phyloP scores from a whole-genome alignment of 2,888 invertebrate genomes.

The Dorcus parallelipipedus region DNA sequence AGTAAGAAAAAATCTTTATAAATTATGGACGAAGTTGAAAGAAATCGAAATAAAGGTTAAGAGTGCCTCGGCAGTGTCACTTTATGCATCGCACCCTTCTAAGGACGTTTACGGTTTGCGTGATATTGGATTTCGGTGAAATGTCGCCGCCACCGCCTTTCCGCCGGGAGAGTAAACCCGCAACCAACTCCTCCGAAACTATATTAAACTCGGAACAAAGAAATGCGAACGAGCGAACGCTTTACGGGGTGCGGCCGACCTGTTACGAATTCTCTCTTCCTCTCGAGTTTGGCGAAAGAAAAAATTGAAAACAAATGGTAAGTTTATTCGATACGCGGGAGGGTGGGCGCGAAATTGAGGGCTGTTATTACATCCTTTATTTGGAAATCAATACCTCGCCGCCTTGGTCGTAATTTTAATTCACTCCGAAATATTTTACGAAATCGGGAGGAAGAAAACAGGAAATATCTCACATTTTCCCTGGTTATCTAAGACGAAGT shows the following conservation, averaged over 20 bases:
- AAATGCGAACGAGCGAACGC: constrained; percentile 8
- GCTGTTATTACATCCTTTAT: no score
- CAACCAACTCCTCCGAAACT: constrained; percentile 27
- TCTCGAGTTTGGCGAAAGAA: neutral
- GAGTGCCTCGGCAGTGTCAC: constrained; percentile 25
- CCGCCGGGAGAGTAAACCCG: constrained; percentile 25
- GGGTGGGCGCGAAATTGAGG: no score
- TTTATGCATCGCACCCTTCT: constrained; percentile 29
- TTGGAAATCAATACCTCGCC: no score
- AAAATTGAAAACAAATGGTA: no score
- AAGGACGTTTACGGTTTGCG: constrained; percentile 31
- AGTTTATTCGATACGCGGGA: no score
- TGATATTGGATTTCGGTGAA: constrained; percentile 33
- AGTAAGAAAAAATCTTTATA: constrained; percentile 18
- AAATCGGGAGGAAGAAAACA: no score
- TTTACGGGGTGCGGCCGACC: neutral
- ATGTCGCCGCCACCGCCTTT: constrained; percentile 25
- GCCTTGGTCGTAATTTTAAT: no score
- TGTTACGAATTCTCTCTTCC: constrained; percentile 14
- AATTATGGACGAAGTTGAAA: constrained; percentile 15
- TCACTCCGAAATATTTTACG: no score
- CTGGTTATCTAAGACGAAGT: no score
- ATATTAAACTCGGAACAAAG: constrained; percentile 26
- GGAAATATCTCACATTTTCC: no score
- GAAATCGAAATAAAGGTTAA: constrained; percentile 21